These are phyloP conservation scores for Sycophaga agraensis DNA, from an alignment of 1,140 invertebrate genomes.

Conservation along the genomic window DNA sequence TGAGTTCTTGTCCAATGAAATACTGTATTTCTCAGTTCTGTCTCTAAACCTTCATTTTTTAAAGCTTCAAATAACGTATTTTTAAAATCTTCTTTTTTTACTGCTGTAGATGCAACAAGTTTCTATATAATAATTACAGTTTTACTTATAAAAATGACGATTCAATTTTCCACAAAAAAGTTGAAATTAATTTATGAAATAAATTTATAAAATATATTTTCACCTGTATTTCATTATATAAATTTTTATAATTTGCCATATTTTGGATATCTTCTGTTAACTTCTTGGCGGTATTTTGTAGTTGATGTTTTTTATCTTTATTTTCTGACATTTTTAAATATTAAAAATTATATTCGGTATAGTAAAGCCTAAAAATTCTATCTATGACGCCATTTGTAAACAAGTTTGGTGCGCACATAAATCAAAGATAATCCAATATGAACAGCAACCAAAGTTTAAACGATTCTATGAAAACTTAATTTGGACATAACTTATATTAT, in stretches of 20 bases:
- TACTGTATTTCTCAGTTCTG: constrained; percentile 77
- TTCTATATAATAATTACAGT: constrained; percentile 55
- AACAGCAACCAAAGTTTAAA: no score
- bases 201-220: no score
- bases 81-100: constrained; percentile 76
- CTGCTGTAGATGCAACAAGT: constrained; percentile 70
- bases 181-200: not conserved
- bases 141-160: not conserved
- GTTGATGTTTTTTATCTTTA: constrained; percentile 52
- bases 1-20: constrained; percentile 76
- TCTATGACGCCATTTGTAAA: no score
- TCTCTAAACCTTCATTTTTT: constrained; percentile 74
- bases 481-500: no score
- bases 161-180: not conserved
- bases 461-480: no score
- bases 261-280: constrained; percentile 65
- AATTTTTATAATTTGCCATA: constrained; percentile 64
- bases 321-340: constrained; percentile 2
- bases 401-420: no score
- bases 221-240: constrained; percentile 69
- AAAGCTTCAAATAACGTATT: constrained; percentile 72
- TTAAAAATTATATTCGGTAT: not conserved
- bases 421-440: no score
- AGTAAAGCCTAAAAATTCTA: no score
- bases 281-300: constrained; percentile 65